Evolutionary conservation across 2,113 vertebrate genomes (phyloP), one percentile per base, ranked within the genome.

Genomic region (Menidia beryllina): DNA sequence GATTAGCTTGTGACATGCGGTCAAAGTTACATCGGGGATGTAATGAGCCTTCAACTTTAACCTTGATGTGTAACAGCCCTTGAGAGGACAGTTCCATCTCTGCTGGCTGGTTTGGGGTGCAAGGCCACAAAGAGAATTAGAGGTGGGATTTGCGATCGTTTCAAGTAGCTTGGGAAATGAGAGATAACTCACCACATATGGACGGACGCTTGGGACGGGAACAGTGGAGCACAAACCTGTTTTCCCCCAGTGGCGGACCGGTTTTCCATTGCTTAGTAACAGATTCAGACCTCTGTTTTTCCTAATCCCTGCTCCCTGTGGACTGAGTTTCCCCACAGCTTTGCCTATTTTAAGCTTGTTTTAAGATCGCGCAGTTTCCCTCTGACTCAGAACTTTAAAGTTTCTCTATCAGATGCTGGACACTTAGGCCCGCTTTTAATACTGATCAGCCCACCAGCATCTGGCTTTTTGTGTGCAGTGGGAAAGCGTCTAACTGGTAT

Each of bases 11-110:
- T 75, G 66, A 76, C 85, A 70, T 23, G 24, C 57, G 84, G 86
- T 89, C 88, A 91, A 82, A 61, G 7, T 84, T 75, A 72, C 69
- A 9, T 87, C 81, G 62, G 50, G 51, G 78, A 84, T 47, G 62
- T 64, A 85, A 72, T 76, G 58, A 60, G 36, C 51, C 21, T 75
- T 80, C 87, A 87, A 77, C 80, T 90, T 87, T 90, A 91, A 75
- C 52, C 47, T 57, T 57, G 67, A 75, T 89, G 78, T 86, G 74
- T 89, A 26, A 21, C 27, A 66, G 53, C 69, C 72, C 84, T 78
- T 88, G 77, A 17, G 50, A 54, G 82, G 81, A 85, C 75, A 54
- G 57, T 36, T 53, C 70, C 13, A 65, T 74, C 83, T 88, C 79
- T 86, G 83, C 79, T 87, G 74, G 45, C 56, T 57, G 25, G 64